Percentiles rank a stretch among this genome's conserved stretches.
Evolutionary conservation across 2,797 vertebrate species (phyloP).

Genomic region (Smutsia gigantea): DNA sequence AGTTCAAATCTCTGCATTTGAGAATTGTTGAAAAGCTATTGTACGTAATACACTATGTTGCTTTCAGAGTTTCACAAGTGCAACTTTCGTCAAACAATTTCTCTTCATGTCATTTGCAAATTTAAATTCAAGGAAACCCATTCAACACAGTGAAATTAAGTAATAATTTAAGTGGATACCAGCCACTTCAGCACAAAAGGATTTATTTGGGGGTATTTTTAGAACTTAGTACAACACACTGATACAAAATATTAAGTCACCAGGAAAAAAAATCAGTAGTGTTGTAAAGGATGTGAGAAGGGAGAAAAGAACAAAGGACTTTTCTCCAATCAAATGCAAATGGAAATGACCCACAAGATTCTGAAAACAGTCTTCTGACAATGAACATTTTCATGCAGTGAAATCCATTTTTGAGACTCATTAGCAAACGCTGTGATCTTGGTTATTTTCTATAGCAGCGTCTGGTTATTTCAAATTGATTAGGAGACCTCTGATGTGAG

Average conservation of each 20-base stretch:
- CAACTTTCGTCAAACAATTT: slow-evolving; percentile 76
- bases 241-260: slow-evolving; percentile 82
- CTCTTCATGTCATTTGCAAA: slow-evolving; percentile 71
- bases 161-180: slow-evolving; percentile 83
- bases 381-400: slow-evolving; percentile 86
- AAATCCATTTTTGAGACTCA: slow-evolving; percentile 88
- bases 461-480: slow-evolving; percentile 87
- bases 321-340: slow-evolving; percentile 86
- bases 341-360: slow-evolving; percentile 86
- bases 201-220: slow-evolving; percentile 83
- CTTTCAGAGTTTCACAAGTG: slow-evolving; percentile 56
- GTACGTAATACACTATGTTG: slow-evolving; percentile 48
- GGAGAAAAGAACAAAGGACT: slow-evolving; percentile 84
- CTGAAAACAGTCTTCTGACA: slow-evolving; percentile 84
- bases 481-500: slow-evolving; percentile 86
- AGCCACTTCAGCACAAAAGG: slow-evolving; percentile 81
- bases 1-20: slow-evolving; percentile 55
- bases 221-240: slow-evolving; percentile 77
- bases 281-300: slow-evolving; percentile 76
- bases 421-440: slow-evolving; percentile 88
- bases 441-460: slow-evolving; percentile 85
- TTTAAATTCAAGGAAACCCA: slow-evolving; percentile 79
- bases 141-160: slow-evolving; percentile 82
- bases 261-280: slow-evolving; percentile 57
- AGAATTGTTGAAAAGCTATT: slow-evolving; percentile 75